Evolutionary conservation across 2,113 vertebrate genomes (phyloP).

Genomic region (Grus americana): DNA sequence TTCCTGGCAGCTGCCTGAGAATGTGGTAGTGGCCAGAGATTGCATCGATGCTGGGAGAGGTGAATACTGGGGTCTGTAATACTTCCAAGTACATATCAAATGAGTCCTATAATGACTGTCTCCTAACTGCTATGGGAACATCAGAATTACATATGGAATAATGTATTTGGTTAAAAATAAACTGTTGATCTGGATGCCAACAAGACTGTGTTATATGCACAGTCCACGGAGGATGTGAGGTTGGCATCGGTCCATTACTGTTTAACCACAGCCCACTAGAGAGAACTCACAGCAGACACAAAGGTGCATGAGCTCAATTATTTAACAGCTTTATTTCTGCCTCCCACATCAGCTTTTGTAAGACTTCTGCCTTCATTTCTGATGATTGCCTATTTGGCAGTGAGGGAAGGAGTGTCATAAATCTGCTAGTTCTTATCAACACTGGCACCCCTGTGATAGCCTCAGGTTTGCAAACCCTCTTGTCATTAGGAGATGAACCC

Average conservation of each 20-base stretch:
- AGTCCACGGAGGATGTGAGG: neutral
- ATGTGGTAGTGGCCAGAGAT: neutral
- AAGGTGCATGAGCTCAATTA: neutral
- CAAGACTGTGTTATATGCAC: accelerated
- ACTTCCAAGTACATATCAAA: neutral
- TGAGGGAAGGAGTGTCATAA: neutral
- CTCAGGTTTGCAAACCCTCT: slow-evolving; percentile 6
- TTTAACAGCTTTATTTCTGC: slow-evolving; percentile 7
- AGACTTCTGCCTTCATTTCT: neutral
- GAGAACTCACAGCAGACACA: neutral
- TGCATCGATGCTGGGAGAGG: neutral
- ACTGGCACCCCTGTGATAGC: neutral
- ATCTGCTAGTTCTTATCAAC: neutral
- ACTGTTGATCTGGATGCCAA: neutral
- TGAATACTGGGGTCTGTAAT: neutral
- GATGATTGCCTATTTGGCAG: neutral
- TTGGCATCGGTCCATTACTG: neutral
- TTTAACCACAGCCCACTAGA: neutral
- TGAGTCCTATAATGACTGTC: neutral
- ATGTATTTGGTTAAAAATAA: neutral
- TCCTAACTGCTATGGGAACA: neutral
- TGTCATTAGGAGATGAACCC: neutral
- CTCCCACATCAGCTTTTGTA: neutral
- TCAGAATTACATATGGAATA: neutral
- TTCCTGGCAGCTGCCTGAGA: neutral